Conservation (phyloP, 23 tunicate genomes). For the Ciona savignyi region DNA sequence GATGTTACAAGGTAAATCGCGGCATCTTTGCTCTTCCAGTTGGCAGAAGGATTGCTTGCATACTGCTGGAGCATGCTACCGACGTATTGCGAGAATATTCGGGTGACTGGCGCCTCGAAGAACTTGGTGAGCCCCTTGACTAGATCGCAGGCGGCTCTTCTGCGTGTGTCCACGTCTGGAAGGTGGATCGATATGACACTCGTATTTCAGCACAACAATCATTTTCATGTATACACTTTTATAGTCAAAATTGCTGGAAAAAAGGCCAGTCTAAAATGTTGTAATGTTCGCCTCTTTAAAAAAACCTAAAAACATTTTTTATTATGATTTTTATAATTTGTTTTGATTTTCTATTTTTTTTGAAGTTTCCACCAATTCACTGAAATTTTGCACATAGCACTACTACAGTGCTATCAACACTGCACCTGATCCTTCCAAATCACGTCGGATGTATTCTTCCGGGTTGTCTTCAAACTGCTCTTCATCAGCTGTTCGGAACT, state of each 20-base stretch:
- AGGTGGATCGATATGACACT: neutral
- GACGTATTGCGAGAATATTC: constrained; percentile 80
- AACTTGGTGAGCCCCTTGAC: constrained; percentile 61
- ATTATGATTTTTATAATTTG: no score
- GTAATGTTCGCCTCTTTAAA: no score
- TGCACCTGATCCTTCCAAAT: constrained; percentile 89
- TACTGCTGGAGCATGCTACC: constrained; percentile 66
- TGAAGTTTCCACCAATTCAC: neutral
- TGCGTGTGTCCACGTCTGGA: constrained; percentile 76
- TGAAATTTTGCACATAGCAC: neutral
- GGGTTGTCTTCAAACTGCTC: constrained; percentile 98
- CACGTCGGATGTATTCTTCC: constrained; percentile 87
- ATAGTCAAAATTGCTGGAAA: no score
- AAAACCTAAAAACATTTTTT: no score
- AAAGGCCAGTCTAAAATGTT: neutral
- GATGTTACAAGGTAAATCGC: constrained; percentile 93
- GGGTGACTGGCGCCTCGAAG: constrained; percentile 72
- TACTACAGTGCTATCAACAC: no score
- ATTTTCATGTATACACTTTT: no score
- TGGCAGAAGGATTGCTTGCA: constrained; percentile 13
- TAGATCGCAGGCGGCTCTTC: constrained; percentile 95
- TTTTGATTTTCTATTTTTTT: no score
- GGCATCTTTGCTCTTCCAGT: constrained; percentile 93
- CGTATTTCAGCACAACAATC: no score
- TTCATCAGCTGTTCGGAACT: constrained; percentile 75